phyloP scores from a whole-genome alignment of 2,113 vertebrate species.

The Nerophis lumbriciformis region DNA sequence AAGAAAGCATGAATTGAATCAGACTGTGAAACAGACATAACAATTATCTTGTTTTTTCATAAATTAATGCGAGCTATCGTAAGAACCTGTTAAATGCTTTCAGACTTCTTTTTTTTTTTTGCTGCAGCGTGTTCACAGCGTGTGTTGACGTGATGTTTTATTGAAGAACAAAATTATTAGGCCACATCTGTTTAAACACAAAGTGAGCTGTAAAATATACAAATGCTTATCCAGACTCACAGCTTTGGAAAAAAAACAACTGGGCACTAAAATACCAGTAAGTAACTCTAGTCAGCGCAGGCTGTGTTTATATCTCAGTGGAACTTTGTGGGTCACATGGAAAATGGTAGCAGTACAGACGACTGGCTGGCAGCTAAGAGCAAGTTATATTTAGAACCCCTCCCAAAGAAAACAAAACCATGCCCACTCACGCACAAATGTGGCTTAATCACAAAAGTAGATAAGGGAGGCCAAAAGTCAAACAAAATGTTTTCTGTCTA shows the following conservation, averaged over 20 bases:
- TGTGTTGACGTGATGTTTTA: neutral
- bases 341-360: conserved; percentile 50
- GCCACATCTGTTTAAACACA: conserved; percentile 4
- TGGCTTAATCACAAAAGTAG: conserved; percentile 34
- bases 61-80: neutral
- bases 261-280: conserved; percentile 7
- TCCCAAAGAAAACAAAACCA: conserved; percentile 48
- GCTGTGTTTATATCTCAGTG: conserved; percentile 24
- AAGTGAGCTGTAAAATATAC: conserved; percentile 17
- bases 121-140: conserved; percentile 6
- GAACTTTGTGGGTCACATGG: conserved; percentile 56
- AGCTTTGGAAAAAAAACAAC: conserved; percentile 14
- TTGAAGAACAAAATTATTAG: conserved; percentile 1
- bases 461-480: conserved; percentile 41
- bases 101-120: conserved; percentile 3
- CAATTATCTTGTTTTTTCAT: neutral
- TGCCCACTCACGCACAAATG: conserved; percentile 19
- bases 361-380: conserved; percentile 30
- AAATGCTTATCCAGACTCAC: conserved; percentile 20
- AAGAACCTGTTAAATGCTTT: neutral
- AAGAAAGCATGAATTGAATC: neutral
- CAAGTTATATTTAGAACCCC: conserved; percentile 58
- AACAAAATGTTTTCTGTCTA: conserved; percentile 6
- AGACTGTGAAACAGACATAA: neutral
- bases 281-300: conserved; percentile 4